Evolutionary conservation across 2,888 invertebrate genomes (phyloP), one percentile per base, ranked within the genome.

Genomic region (Stomorhina lunata): DNA sequence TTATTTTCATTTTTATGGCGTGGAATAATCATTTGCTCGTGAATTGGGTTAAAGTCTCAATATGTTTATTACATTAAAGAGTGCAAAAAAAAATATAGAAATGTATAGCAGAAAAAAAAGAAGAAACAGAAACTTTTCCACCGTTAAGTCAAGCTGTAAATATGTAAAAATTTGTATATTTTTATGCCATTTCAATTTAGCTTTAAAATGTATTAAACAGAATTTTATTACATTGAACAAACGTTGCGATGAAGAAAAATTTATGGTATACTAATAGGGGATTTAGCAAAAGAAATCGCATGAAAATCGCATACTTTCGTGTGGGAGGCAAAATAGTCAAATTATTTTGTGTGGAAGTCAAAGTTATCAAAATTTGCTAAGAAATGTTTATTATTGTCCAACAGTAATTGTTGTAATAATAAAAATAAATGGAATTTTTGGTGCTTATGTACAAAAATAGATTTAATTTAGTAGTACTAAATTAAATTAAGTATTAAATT

Each of bases 31-130:
- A 81, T 63, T 81, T 81, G 71, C 71, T 81, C 76, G 59, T 76
- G 76, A 81, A 81, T 71, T 71, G 71, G 76, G 81, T 71, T 81
- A 81, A 66, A 76, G 65, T 81, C 72, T 76, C 65, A 81, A 81
- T 69, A 48, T 34, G 48, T 48, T 25, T 45, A 48, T 59, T 43
- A 22, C 10, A 32, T 45, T n/a, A 45, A 57, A 25, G 45, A 59
- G 45, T n/a, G 37, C 10, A 25, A 37, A 37, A 25, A 25, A 5
- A 10, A 4, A 25, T 22, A 57, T 25, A 29, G n/a, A 0, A 63
- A 17, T 15, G 17, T 57, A 0, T 32, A 9, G 20, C n/a, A 53
- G 40, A 40, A 55, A 32, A 32, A 22, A 57, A 27, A 61, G 7
- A 12, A 2, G 25, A 25, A 25, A 1, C 5, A 48, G 15, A n/a